These are phyloP conservation scores for Stegostoma tigrinum DNA, from an alignment of 2,113 vertebrate genomes.

Conservation along the genomic window DNA sequence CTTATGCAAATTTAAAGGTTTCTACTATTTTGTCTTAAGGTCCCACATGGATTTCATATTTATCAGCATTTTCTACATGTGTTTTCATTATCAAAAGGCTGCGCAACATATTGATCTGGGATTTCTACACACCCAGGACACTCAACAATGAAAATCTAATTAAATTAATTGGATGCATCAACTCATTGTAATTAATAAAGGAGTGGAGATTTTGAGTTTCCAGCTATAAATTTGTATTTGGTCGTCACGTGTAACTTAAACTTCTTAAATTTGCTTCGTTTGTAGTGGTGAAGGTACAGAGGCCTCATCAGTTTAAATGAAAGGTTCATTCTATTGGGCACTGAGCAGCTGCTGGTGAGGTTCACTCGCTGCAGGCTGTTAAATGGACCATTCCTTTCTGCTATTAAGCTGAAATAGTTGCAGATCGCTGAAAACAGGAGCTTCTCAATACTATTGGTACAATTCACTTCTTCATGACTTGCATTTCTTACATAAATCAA, in stretches of 20 bases:
- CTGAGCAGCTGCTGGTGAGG: not conserved
- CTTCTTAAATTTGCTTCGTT: not conserved
- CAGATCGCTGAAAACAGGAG: slow-evolving; percentile 7
- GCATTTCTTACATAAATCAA: not conserved
- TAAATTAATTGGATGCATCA: slow-evolving; percentile 19
- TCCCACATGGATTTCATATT: slow-evolving; percentile 9
- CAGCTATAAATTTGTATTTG: not conserved
- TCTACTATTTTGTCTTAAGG: not conserved
- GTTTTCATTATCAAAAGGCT: slow-evolving; percentile 1
- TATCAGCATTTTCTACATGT: slow-evolving; percentile 20
- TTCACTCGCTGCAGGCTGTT: not conserved
- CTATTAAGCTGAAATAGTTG: slow-evolving; percentile 16
- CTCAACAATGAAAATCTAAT: slow-evolving; percentile 22
- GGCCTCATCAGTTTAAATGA: not conserved
- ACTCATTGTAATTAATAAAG: not conserved
- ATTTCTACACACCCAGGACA: slow-evolving; percentile 9
- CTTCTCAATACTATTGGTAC: not conserved
- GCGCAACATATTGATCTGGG: not conserved
- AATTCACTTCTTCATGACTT: slow-evolving; percentile 1
- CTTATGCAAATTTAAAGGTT: not conserved
- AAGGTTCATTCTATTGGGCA: not conserved
- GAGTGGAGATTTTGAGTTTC: not conserved
- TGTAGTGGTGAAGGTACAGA: not conserved
- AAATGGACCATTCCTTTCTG: not conserved
- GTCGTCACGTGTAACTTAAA: not conserved